Percentiles rank a stretch among this genome's conserved stretches.
phyloP scores from a whole-genome alignment of 2,797 vertebrate species.

The Benthosema pterotum region DNA sequence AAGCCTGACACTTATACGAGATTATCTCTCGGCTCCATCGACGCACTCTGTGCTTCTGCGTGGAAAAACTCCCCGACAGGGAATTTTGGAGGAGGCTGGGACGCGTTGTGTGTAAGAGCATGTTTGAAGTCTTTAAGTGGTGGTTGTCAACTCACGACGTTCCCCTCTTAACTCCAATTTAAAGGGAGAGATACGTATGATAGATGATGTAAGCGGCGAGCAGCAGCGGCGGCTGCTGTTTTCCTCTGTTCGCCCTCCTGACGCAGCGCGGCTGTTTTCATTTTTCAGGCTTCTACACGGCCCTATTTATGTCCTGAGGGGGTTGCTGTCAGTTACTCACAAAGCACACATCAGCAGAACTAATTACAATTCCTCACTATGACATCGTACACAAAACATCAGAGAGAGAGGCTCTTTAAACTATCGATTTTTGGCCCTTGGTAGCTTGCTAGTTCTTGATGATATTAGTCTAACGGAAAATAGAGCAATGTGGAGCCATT shows the following conservation, averaged over 20 bases:
- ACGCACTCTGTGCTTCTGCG: constrained; percentile 27
- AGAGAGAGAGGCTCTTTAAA: constrained; percentile 48
- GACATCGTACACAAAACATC: constrained; percentile 42
- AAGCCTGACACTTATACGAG: constrained; percentile 11
- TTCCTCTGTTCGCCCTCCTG: constrained; percentile 25
- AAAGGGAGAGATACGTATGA: constrained; percentile 45
- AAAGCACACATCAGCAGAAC: constrained; percentile 16
- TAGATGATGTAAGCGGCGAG: constrained; percentile 54
- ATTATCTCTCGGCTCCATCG: constrained; percentile 37
- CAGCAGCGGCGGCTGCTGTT: constrained; percentile 44
- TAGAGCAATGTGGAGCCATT: constrained; percentile 76
- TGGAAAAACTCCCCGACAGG: constrained; percentile 37
- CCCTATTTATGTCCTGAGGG: constrained; percentile 30
- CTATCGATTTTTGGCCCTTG: constrained; percentile 82
- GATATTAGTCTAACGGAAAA: constrained; percentile 72
- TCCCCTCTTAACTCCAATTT: constrained; percentile 52
- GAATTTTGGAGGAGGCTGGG: constrained; percentile 41
- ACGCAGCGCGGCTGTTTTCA: constrained; percentile 39
- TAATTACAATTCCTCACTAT: not conserved
- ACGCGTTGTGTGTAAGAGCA: constrained; percentile 29
- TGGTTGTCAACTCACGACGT: constrained; percentile 59
- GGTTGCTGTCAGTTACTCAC: constrained; percentile 6
- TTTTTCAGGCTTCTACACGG: constrained; percentile 8
- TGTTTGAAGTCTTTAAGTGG: constrained; percentile 65
- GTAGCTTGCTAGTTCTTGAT: constrained; percentile 65